Percentiles rank a stretch among this genome's conserved stretches.
These are phyloP conservation scores for Drosophila yakuba DNA, from an alignment of 1,140 invertebrate genomes.

Conservation along the genomic window DNA sequence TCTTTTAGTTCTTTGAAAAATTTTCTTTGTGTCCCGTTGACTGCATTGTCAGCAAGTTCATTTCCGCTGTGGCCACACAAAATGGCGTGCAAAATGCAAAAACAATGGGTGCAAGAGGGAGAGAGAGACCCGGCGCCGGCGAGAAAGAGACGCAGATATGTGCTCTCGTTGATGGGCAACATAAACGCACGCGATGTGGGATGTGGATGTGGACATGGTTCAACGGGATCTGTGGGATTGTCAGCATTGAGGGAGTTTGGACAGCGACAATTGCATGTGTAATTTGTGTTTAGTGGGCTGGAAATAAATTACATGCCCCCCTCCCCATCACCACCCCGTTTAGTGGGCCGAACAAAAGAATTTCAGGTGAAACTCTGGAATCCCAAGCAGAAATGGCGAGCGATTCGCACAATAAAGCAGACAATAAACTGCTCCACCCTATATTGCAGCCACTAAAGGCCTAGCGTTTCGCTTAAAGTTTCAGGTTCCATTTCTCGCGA, in stretches of 20 bases:
- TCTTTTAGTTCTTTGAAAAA: no score
- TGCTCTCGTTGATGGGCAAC: conserved; percentile 32
- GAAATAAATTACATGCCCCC: conserved; percentile 12
- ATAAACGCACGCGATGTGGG: conserved; percentile 39
- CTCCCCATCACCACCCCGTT: neutral
- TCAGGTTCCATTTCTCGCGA: no score
- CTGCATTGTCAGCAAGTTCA: conserved; percentile 48
- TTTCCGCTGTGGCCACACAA: conserved; percentile 52
- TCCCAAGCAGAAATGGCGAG: neutral
- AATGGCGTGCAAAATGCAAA: conserved; percentile 49
- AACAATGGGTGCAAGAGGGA: conserved; percentile 7
- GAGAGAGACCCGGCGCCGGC: neutral
- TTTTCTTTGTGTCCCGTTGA: conserved; percentile 7
- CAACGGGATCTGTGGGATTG: conserved; percentile 35
- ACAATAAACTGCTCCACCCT: neutral
- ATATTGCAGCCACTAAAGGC: neutral
- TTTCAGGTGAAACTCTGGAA: conserved; percentile 11
- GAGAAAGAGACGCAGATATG: neutral
- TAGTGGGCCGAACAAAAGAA: conserved; percentile 27
- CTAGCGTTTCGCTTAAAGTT: neutral
- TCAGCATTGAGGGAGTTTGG: conserved; percentile 19
- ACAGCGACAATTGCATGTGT: conserved; percentile 50
- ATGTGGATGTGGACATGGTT: conserved; percentile 8
- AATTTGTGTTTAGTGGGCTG: conserved; percentile 51
- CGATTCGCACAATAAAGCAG: conserved; percentile 10